These are phyloP conservation scores for Odontomachus brunneus DNA, from an alignment of 1,140 invertebrate genomes.

Conservation along the genomic window DNA sequence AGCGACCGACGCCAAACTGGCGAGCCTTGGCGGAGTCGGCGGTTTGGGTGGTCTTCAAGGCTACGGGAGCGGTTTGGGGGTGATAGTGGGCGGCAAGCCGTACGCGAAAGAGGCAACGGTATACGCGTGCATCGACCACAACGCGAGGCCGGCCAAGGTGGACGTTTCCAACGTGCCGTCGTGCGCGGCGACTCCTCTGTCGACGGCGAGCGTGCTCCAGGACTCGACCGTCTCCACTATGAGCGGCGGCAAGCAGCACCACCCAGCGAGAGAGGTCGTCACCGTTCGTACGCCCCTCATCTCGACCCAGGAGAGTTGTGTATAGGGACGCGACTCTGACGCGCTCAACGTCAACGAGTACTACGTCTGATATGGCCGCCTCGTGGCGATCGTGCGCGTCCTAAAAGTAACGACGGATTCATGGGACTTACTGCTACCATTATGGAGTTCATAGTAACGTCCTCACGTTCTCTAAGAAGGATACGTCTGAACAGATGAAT, in stretches of 20 bases:
- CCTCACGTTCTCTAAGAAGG: constrained; percentile 33
- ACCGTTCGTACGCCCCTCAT: constrained; percentile 93
- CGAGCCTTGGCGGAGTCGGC: constrained; percentile 72
- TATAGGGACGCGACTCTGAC: constrained; percentile 87
- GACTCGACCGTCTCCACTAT: constrained; percentile 69
- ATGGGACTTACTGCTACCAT: neutral
- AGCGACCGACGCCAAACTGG: constrained; percentile 83
- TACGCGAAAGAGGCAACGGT: constrained; percentile 86
- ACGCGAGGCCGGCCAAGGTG: constrained; percentile 78
- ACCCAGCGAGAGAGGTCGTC: constrained; percentile 90
- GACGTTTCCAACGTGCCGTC: constrained; percentile 78
- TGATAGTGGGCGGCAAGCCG: constrained; percentile 81
- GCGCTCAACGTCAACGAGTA: constrained; percentile 85
- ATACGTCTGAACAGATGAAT: constrained; percentile 8
- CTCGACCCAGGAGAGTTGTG: constrained; percentile 94
- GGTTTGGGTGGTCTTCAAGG: constrained; percentile 77
- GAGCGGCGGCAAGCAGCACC: constrained; percentile 78
- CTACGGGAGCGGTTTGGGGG: constrained; percentile 78
- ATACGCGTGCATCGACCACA: constrained; percentile 90
- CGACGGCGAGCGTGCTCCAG: constrained; percentile 71
- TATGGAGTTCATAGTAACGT: neutral
- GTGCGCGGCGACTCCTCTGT: constrained; percentile 77
- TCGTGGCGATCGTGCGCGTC: constrained; percentile 68
- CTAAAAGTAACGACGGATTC: neutral
- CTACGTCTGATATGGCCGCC: constrained; percentile 83